Percentiles rank a stretch among this genome's conserved stretches.
Conservation (phyloP, 2,113 vertebrate species). For the Neolamprologus cancellatus region DNA sequence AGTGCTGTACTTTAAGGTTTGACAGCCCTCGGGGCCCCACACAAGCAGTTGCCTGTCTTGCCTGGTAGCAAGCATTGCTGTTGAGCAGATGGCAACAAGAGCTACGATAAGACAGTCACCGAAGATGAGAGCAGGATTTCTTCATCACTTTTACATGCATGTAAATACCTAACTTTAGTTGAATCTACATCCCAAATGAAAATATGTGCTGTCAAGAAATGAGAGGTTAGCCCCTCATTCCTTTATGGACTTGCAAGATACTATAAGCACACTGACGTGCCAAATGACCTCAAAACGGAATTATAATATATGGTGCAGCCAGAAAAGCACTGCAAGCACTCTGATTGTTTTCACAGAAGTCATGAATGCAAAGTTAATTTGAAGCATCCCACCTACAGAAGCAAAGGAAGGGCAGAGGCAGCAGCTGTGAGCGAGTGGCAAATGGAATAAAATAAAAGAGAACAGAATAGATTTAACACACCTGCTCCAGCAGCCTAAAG, state of each 20-base stretch:
- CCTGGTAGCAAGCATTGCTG: not conserved
- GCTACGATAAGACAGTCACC: not conserved
- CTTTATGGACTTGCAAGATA: not conserved
- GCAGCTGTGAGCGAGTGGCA: not conserved
- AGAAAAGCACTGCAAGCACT: not conserved
- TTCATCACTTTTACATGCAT: not conserved
- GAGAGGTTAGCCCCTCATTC: not conserved
- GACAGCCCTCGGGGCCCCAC: not conserved
- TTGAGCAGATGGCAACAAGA: not conserved
- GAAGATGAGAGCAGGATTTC: not conserved
- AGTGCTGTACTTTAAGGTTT: not conserved
- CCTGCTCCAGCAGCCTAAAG: not conserved
- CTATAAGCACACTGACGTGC: not conserved
- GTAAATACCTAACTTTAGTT: not conserved
- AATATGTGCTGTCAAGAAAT: not conserved
- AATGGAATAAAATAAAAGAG: not conserved
- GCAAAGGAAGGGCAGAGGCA: not conserved
- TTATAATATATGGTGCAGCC: not conserved
- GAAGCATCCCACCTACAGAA: not conserved
- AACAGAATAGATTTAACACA: conserved; percentile 17
- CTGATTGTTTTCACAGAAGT: not conserved
- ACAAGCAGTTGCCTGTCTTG: not conserved
- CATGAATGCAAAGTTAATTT: not conserved
- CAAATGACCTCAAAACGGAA: not conserved
- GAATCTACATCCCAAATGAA: not conserved